Evolutionary conservation across 2,113 vertebrate species (phyloP).

Genomic region (Phasianus colchicus): DNA sequence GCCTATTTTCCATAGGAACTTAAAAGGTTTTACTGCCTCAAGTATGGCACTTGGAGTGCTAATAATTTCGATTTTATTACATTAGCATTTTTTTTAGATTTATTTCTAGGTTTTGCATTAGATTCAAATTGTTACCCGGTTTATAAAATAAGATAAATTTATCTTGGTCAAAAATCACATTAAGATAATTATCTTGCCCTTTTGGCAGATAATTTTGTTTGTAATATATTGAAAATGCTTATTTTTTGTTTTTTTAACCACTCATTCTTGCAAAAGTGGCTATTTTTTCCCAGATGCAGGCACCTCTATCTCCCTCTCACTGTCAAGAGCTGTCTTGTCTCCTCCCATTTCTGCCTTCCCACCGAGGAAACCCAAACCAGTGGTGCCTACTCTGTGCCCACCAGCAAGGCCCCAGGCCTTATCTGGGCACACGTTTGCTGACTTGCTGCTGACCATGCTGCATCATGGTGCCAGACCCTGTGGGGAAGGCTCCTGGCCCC

Average conservation of each 20-base stretch:
- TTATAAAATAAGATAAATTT: slow-evolving; percentile 72
- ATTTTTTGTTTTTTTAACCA: slow-evolving; percentile 60
- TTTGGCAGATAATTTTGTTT: slow-evolving; percentile 75
- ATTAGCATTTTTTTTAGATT: slow-evolving; percentile 79
- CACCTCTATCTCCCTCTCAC: not conserved
- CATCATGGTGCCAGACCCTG: fast-evolving
- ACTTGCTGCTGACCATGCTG: fast-evolving
- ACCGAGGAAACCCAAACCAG: not conserved
- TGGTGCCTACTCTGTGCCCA: not conserved
- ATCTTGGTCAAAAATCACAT: slow-evolving; percentile 76
- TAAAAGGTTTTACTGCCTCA: slow-evolving; percentile 73
- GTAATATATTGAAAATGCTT: slow-evolving; percentile 67
- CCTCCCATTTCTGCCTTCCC: not conserved
- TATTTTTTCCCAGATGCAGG: not conserved
- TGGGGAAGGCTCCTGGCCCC: not conserved
- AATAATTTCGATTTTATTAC: slow-evolving; percentile 75
- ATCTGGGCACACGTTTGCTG: not conserved
- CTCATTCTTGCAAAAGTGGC: slow-evolving; percentile 16
- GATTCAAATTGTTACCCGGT: slow-evolving; percentile 70
- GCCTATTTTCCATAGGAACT: slow-evolving; percentile 65
- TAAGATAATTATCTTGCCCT: slow-evolving; percentile 74
- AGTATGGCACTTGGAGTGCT: slow-evolving; percentile 64
- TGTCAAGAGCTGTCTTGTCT: not conserved
- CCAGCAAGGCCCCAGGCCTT: not conserved
- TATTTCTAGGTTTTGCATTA: slow-evolving; percentile 76